A percentile compares a stretch with the other conserved stretches of the same genome.
These are phyloP conservation scores for Ricordea florida DNA, from an alignment of 92 coral and sea anemone species.

Conservation along the genomic window DNA sequence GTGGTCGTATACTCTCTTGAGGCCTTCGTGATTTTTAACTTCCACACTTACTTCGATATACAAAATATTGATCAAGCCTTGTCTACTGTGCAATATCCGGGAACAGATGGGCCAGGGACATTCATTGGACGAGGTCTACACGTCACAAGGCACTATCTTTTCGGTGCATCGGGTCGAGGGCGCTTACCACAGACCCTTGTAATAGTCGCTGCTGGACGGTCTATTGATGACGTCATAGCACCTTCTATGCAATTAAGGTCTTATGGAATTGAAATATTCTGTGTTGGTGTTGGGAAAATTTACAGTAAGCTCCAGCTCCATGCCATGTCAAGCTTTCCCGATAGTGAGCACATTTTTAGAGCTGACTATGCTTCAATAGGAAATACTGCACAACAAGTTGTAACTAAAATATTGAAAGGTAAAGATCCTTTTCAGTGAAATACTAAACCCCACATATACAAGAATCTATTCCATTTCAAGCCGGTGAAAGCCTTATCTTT, in stretches of 20 bases:
- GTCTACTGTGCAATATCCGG: constrained; percentile 78
- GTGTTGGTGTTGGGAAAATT: constrained; percentile 76
- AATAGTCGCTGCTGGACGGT: constrained; percentile 75
- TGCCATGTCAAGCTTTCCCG: constrained; percentile 91
- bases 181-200: constrained; percentile 76
- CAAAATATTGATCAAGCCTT: constrained; percentile 79
- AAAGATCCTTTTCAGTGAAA: not conserved
- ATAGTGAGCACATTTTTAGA: constrained; percentile 82
- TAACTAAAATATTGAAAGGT: constrained; percentile 88
- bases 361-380: constrained; percentile 63
- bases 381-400: constrained; percentile 79
- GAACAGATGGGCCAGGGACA: constrained; percentile 92
- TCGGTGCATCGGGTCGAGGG: constrained; percentile 63
- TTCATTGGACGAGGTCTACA: constrained; percentile 89
- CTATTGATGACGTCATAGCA: constrained; percentile 87
- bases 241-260: constrained; percentile 73
- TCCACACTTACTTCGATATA: constrained; percentile 86
- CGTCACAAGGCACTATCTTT: constrained; percentile 66
- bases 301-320: constrained; percentile 89
- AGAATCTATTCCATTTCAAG: no score
- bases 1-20: constrained; percentile 83
- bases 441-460: no score
- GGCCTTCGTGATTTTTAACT: constrained; percentile 85
- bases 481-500: no score
- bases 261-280: constrained; percentile 71